Conservation (phyloP, 2,113 vertebrate species). For the Pygathrix nemaeus region DNA sequence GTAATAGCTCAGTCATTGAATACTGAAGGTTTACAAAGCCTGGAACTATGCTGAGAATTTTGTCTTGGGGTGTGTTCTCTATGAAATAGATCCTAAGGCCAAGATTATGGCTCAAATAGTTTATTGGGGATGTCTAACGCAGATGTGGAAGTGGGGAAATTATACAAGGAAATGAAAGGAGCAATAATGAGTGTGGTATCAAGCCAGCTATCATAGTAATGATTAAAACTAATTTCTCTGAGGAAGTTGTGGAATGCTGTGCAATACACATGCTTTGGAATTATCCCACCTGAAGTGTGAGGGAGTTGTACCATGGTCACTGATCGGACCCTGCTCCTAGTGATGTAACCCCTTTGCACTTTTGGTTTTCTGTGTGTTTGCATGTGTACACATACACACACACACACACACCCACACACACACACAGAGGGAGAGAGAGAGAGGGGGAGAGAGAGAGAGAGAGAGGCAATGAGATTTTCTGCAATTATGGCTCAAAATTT, state of each 20-base stretch:
- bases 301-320: neutral
- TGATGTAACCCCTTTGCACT: neutral
- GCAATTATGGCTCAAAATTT: neutral
- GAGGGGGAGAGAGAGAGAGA: neutral
- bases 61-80: neutral
- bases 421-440: neutral
- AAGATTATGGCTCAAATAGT: neutral
- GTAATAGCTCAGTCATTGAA: neutral
- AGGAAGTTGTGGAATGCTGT: neutral
- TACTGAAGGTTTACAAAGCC: neutral
- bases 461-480: neutral
- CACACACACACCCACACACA: neutral
- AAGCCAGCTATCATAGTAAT: neutral
- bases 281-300: neutral
- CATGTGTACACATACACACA: rapidly evolving
- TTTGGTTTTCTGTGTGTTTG: neutral
- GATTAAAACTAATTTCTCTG: neutral
- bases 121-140: neutral
- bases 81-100: neutral
- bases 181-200: neutral
- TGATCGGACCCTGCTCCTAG: neutral
- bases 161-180: neutral
- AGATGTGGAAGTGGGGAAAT: neutral
- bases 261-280: neutral
- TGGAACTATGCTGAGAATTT: neutral